Evolutionary conservation across 2,797 vertebrate species (phyloP), one percentile per base, ranked within the genome.

Genomic region (Jordanella pulchra): DNA sequence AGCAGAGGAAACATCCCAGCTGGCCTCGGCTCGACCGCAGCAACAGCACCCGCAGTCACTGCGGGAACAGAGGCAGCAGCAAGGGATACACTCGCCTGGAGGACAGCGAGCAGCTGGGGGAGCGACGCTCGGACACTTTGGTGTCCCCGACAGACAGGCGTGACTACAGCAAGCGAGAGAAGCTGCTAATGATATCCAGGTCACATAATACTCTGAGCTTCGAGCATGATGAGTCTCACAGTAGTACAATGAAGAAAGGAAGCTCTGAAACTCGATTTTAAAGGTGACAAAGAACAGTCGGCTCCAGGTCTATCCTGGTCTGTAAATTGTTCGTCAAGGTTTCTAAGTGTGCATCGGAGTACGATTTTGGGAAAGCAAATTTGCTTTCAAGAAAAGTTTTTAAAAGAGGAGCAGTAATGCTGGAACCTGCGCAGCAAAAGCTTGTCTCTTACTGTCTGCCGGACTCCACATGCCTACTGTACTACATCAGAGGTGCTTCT

Each of bases 141-240:
- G 91, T 94, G 32, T 90, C 95, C 4, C 71, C 72, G 35, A 78
- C 92, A 0, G 86, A 74, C 13, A 96, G 95, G 82, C 95, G 95
- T 17, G 96, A 98, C 90, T 99, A 96, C 75, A 99, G 97, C 55
- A 98, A 99, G 87, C 96, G 97, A 42, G 98, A 99, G 87, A 99
- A 99, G 87, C 95, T 99, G 78, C 95, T 99, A 42, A 99, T 99
- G 98, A 99, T 99, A 81, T 99, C 98, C 11, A 95, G 96, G 84
- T 99, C 97, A 3, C 97, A 99, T 63, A 99, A 98, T 84, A 99
- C 99, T 84, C 94, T 99, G 86, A 99, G 97, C 91, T 99, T 99
- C 79, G 98, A 99, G 91, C 96, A 96, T 3, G 96, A 97, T 35
- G 96, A 99, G 74, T 97, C 97, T 83, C 94, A 96, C 90, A 96